Percentiles rank a stretch among this genome's conserved stretches.
Conservation (phyloP, 1,140 invertebrate genomes). For the Hypsibius dujardini region DNA sequence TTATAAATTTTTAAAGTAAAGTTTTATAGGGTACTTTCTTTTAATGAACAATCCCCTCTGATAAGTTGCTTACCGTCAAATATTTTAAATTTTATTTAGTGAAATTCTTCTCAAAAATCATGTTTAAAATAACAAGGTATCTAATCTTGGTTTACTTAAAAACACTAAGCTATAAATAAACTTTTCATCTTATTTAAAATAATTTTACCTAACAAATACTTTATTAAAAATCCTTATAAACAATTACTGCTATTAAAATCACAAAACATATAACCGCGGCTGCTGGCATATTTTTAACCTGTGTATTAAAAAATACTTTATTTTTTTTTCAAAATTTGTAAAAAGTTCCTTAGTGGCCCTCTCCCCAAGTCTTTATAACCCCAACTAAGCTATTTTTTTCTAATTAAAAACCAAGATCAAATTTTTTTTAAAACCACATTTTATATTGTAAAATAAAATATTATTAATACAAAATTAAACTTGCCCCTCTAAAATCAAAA, state of each 20-base stretch:
- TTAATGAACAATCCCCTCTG: not conserved
- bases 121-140: not conserved
- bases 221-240: not conserved
- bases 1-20: not conserved
- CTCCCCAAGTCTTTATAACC: not conserved
- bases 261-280: not conserved
- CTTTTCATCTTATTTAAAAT: not conserved
- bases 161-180: not conserved
- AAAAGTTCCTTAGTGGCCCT: no score
- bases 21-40: not conserved
- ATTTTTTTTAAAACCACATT: no score
- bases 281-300: slow-evolving; percentile 1
- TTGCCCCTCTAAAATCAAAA: not conserved
- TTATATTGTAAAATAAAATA: slow-evolving; percentile 1
- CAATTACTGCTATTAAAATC: no score
- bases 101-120: no score
- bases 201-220: not conserved
- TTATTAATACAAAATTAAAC: not conserved
- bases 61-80: not conserved
- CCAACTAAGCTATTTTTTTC: not conserved
- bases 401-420: slow-evolving; percentile 3
- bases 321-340: not conserved
- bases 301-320: slow-evolving; percentile 6
- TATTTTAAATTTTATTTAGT: not conserved
- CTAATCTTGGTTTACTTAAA: not conserved